Evolutionary conservation across 2,888 invertebrate genomes (phyloP).

Genomic region (Athalia circularis): DNA sequence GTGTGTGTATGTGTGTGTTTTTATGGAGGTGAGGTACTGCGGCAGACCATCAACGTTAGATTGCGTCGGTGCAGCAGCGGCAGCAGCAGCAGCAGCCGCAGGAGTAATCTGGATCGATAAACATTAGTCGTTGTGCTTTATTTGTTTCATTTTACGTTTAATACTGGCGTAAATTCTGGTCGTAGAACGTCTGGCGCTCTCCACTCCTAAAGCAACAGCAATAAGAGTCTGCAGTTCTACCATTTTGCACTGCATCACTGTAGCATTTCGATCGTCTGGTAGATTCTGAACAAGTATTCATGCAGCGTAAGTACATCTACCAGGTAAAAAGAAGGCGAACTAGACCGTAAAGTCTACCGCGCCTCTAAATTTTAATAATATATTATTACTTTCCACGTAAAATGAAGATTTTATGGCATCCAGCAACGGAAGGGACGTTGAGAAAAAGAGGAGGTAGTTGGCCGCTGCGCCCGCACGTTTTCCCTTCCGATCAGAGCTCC

Average conservation of each 20-base stretch:
- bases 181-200: background rate
- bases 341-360: conserved; percentile 43
- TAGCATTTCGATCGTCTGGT: background rate
- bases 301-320: background rate
- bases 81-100: conserved; percentile 13
- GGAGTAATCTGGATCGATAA: conserved; percentile 37
- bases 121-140: conserved; percentile 26
- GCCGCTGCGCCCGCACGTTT: conserved; percentile 41
- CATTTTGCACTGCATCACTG: background rate
- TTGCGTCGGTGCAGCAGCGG: background rate
- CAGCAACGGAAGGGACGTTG: conserved; percentile 5
- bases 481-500: conserved; percentile 4
- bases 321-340: conserved; percentile 30
- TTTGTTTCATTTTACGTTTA: conserved; percentile 36
- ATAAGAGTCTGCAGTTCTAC: conserved; percentile 6
- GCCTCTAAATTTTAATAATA: conserved; percentile 45
- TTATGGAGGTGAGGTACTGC: no score
- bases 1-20: no score
- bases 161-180: conserved; percentile 18
- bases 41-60: no score
- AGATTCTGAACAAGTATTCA: no score
- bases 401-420: conserved; percentile 40
- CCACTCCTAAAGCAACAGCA: background rate
- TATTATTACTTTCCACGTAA: conserved; percentile 42
- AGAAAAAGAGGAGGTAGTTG: background rate